Base-by-base conservation (phyloP, 2,888 invertebrate species). In the Macrostomum cliftonense region DNA sequence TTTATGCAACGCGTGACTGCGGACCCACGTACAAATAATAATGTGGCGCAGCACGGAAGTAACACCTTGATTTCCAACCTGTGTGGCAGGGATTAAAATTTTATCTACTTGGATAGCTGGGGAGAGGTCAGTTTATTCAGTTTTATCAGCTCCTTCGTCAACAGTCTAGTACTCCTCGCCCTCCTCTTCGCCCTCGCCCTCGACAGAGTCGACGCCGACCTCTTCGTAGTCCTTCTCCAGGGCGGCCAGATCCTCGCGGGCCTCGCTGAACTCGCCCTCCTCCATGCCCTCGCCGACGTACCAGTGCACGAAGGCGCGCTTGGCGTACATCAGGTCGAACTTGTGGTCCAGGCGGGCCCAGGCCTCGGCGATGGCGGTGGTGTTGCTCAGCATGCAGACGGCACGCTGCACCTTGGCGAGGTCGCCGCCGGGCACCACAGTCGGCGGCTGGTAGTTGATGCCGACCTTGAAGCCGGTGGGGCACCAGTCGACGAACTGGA, bases 301-400 rank as follows among this genome's bases (percentile, higher is more conserved):
- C 83, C 81, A 86, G 70, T 87, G 86, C 12, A 88, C 79, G 65
- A 87, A 88, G 5, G 86, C 84, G 51, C 82, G 75, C 64, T 83
- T 83, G 50, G 78, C 75, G 61, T 79, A 83, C 78, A 88, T 81
- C 46, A 81, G 67, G 52, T 80, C 79, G 65, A 80, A 86, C 67
- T 88, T 87, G 58, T 76, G 77, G 59, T 78, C 76, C 16, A 88
- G 71, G 47, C 80, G 76, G 52, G 79, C 79, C 81, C 85, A 87
- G 45, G 86, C 86, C 62, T 83, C 80, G 13, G 81, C 80, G 62
- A 87, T 85, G 57, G 86, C 84, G 16, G 86, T 89, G 5, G 87
- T 88, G 72, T 89, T 89, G 63, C 82, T 80, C 47, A 87, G 74
- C 81, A 86, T 84, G 53, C 82, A 81, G 1, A 83, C 81, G 38